Evolutionary conservation across 1,140 invertebrate genomes (phyloP).

Genomic region (Drosophila ohnishii): DNA sequence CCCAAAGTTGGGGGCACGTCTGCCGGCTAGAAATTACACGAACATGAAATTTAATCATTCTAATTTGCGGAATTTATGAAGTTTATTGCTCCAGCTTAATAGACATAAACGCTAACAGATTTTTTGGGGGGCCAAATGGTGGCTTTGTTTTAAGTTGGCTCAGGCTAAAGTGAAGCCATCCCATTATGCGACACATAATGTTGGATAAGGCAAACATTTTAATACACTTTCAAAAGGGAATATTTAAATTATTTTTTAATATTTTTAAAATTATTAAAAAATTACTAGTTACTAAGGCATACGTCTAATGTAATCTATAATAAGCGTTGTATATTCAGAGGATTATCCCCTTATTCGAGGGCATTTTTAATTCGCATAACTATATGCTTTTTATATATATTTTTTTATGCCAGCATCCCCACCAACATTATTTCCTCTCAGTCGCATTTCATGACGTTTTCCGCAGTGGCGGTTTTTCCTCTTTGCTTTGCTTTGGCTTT

Average conservation of each 20-base stretch:
- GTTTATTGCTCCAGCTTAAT: constrained; percentile 70
- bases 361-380: constrained; percentile 4
- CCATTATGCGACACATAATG: constrained; percentile 5
- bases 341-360: neutral
- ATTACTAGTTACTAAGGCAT: no score
- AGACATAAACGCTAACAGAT: constrained; percentile 62
- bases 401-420: neutral
- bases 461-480: constrained; percentile 51
- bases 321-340: neutral
- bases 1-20: constrained; percentile 22
- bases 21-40: constrained; percentile 45
- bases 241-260: neutral
- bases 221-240: constrained; percentile 3
- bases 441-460: constrained; percentile 58
- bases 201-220: neutral
- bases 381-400: constrained; percentile 2
- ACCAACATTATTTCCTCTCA: constrained; percentile 43
- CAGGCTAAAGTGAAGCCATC: constrained; percentile 13
- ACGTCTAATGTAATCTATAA: neutral
- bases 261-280: no score
- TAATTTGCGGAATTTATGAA: constrained; percentile 74
- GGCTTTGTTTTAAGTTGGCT: constrained; percentile 23
- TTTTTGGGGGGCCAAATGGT: constrained; percentile 22
- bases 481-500: constrained; percentile 19
- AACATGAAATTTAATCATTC: constrained; percentile 76